Percentiles rank a stretch among this genome's conserved stretches.
Evolutionary conservation across 2,888 invertebrate genomes (phyloP).

Genomic region (Rhagophthalmus giganteus): DNA sequence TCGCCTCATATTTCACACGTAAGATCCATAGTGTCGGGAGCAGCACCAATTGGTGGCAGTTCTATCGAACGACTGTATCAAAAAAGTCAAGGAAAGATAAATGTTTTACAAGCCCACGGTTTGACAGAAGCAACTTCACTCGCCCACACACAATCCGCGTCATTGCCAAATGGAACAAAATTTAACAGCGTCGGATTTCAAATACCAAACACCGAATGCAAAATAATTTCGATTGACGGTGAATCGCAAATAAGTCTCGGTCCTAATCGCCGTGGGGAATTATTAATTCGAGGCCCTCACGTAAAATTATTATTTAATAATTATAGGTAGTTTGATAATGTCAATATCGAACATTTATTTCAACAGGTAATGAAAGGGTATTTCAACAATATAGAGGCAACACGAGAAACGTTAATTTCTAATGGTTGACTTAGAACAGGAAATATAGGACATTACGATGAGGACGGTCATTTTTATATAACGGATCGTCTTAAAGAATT

Average conservation of each 20-base stretch:
- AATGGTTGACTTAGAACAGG: conserved; percentile 78
- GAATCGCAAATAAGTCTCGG: conserved; percentile 39
- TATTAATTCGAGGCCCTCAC: conserved; percentile 76
- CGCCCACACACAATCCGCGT: conserved; percentile 15
- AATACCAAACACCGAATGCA: conserved; percentile 64
- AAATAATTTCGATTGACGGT: conserved; percentile 61
- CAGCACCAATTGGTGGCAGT: conserved; percentile 67
- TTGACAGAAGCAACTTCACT: conserved; percentile 69
- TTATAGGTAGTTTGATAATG: background rate
- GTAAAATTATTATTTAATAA: conserved; percentile 66
- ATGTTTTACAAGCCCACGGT: conserved; percentile 62
- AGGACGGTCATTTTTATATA: conserved; percentile 63
- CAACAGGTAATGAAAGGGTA: conserved; percentile 77
- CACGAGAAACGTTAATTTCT: conserved; percentile 65
- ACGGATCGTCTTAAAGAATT: conserved; percentile 85
- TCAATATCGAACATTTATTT: background rate
- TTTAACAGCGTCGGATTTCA: conserved; percentile 58
- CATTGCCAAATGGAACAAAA: conserved; percentile 15
- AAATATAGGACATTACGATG: conserved; percentile 62
- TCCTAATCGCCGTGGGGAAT: conserved; percentile 65
- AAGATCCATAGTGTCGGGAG: conserved; percentile 63
- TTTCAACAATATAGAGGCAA: conserved; percentile 73
- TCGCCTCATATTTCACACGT: conserved; percentile 61
- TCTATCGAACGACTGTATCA: conserved; percentile 60
- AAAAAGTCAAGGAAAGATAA: conserved; percentile 49